These are phyloP conservation scores for Atta texana DNA, from an alignment of 1,140 invertebrate species.

Conservation along the genomic window DNA sequence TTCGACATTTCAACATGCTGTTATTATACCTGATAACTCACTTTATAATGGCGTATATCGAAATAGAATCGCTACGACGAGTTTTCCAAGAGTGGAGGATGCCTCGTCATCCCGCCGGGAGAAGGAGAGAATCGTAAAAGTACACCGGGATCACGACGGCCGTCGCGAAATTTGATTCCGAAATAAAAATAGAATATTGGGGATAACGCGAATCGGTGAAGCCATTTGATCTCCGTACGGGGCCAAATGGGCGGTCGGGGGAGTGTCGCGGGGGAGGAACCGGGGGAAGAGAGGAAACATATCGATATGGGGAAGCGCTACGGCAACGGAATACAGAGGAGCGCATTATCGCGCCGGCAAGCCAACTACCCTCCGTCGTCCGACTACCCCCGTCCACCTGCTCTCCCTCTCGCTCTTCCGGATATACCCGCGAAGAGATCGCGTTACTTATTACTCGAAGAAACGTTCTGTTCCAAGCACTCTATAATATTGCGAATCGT, in stretches of 20 bases:
- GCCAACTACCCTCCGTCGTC: slow-evolving; percentile 77
- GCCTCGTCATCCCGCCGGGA: slow-evolving; percentile 12
- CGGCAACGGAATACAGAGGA: slow-evolving; percentile 84
- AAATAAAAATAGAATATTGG: slow-evolving; percentile 86
- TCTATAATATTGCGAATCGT: slow-evolving; percentile 73
- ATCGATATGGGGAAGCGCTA: slow-evolving; percentile 85
- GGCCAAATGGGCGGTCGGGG: slow-evolving; percentile 73
- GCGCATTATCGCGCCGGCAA: slow-evolving; percentile 81
- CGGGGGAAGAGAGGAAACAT: slow-evolving; percentile 80
- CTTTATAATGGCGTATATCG: slow-evolving; percentile 30
- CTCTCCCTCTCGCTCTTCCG: neutral
- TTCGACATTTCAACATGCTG: neutral
- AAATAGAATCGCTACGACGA: slow-evolving; percentile 30
- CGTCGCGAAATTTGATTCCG: slow-evolving; percentile 84
- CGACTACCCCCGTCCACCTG: neutral
- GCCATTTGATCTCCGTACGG: slow-evolving; percentile 85
- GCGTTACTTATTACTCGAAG: slow-evolving; percentile 78
- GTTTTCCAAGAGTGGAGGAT: neutral
- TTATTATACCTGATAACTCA: slow-evolving; percentile 30
- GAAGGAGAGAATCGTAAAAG: slow-evolving; percentile 65
- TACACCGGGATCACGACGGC: slow-evolving; percentile 47
- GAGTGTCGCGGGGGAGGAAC: slow-evolving; percentile 74
- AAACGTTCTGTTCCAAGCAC: slow-evolving; percentile 74
- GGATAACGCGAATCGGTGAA: slow-evolving; percentile 86
- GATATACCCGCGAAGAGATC: slow-evolving; percentile 73